Conservation (phyloP, 64 coral and sea anemone genomes). For the Hydrozoanthus tunicans region DNA sequence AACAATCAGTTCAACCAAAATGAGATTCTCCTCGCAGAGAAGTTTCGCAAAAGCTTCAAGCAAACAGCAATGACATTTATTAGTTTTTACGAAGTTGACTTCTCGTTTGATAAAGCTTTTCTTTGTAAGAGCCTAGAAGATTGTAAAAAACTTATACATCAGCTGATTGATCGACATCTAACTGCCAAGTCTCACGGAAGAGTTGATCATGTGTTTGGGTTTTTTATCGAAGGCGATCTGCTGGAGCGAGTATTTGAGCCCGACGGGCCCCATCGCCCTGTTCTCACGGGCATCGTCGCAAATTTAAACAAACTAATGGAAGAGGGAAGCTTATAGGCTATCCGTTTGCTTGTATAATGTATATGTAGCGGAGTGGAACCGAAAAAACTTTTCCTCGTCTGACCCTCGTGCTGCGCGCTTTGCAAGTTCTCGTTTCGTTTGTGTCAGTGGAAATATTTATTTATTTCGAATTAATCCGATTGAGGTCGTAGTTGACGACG, state of each 20-base stretch:
- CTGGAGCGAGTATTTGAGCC: constrained; percentile 90
- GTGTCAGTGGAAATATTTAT: constrained; percentile 39
- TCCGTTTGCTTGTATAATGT: constrained; percentile 37
- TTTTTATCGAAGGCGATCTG: constrained; percentile 86
- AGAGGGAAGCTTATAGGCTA: constrained; percentile 80
- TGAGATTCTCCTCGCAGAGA: constrained; percentile 82
- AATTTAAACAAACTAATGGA: constrained; percentile 98
- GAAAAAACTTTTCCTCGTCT: not conserved
- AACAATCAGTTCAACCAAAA: constrained; percentile 91
- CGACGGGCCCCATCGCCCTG: constrained; percentile 50
- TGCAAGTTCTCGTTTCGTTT: not conserved
- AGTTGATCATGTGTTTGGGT: constrained; percentile 97
- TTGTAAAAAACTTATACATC: constrained; percentile 81
- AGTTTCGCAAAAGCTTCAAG: constrained; percentile 90
- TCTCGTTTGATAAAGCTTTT: constrained; percentile 94
- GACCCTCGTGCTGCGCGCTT: not conserved
- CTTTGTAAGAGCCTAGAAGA: constrained; percentile 82
- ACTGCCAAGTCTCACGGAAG: constrained; percentile 93
- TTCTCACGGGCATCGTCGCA: constrained; percentile 85
- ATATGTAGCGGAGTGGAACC: constrained; percentile 18
- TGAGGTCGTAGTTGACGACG: constrained; percentile 5
- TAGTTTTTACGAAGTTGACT: constrained; percentile 99
- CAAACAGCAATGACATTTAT: constrained; percentile 98
- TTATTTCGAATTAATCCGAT: constrained; percentile 39
- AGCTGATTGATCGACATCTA: constrained; percentile 84